Base-by-base conservation (phyloP, 2,113 vertebrate species). In the Odobenus rosmarus region DNA sequence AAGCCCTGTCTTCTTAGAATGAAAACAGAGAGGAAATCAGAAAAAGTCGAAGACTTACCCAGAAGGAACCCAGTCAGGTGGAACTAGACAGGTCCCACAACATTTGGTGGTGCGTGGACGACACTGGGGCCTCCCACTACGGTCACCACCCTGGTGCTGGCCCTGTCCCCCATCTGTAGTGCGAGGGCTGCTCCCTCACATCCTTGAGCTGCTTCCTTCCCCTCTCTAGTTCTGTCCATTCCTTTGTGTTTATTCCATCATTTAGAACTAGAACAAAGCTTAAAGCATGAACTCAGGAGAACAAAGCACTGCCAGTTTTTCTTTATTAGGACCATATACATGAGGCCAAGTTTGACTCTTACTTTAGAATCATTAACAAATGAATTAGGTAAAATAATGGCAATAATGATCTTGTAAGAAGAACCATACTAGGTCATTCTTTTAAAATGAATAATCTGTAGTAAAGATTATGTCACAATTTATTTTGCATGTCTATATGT, bases 381-480 rank as follows among this genome's bases (percentile, higher is more conserved):
- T 96, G 84, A 90, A 94, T 98, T 98, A 98, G 86, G 24, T 74
- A 92, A 98, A 98, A 97, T 96, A 98, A 98, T 96, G 98, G 87
- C 88, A 98, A 87, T 98, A 97, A 98, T 98, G 97, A 87, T 97
- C 97, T 97, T 97, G 71, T 79, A 96, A 95, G 12, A 88, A 97
- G 98, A 98, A 94, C 88, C 97, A 93, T 88, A 28, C 69, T 72
- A 86, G 74, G 92, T 92, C 96, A 97, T 98, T 98, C 97, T 98
- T 98, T 98, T 95, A 95, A 98, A 98, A 95, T 97, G 90, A 98
- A 95, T 96, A 93, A 97, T 98, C 96, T 98, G 85, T 83, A 96
- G 96, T 98, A 95, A 88, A 98, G 86, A 97, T 97, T 96, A 89
- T 97, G 84, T 90, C 98, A 61, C 31, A 23, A 24, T 97, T 98